A percentile compares a stretch with the other conserved stretches of the same genome.
These are phyloP conservation scores for Colletes latitarsis DNA, from an alignment of 1,140 invertebrate species.

Conservation along the genomic window DNA sequence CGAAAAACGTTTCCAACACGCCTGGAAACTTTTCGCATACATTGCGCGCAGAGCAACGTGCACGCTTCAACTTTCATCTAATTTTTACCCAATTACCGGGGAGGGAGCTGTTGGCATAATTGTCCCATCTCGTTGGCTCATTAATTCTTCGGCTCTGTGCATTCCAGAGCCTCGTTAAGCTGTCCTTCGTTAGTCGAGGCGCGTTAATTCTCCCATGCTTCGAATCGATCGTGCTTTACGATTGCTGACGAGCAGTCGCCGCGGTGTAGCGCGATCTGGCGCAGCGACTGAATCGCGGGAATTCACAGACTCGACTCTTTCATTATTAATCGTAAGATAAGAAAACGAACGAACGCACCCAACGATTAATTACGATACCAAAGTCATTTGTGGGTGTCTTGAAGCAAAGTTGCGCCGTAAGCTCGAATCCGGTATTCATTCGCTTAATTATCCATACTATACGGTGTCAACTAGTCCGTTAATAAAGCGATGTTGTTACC, in stretches of 20 bases:
- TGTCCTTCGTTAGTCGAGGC: slow-evolving; percentile 24
- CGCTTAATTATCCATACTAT: too few species aligned
- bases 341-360: neutral
- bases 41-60: neutral
- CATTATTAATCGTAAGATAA: slow-evolving; percentile 6
- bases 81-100: slow-evolving; percentile 35
- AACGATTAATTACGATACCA: slow-evolving; percentile 7
- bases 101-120: slow-evolving; percentile 9
- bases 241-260: neutral
- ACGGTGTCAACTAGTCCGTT: too few species aligned
- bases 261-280: too few species aligned
- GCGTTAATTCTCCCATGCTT: neutral
- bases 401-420: too few species aligned
- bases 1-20: neutral
- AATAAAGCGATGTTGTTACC: too few species aligned
- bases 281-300: too few species aligned
- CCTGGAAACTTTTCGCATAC: slow-evolving; percentile 7
- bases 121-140: neutral
- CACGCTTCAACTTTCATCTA: slow-evolving; percentile 8
- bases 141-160: slow-evolving; percentile 27
- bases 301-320: neutral
- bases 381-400: too few species aligned
- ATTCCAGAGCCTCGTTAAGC: slow-evolving; percentile 18
- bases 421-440: too few species aligned
- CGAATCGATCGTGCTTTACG: slow-evolving; percentile 23